Conservation (phyloP, 2,888 invertebrate genomes). For the Aphelenchoides bicaudatus region DNA sequence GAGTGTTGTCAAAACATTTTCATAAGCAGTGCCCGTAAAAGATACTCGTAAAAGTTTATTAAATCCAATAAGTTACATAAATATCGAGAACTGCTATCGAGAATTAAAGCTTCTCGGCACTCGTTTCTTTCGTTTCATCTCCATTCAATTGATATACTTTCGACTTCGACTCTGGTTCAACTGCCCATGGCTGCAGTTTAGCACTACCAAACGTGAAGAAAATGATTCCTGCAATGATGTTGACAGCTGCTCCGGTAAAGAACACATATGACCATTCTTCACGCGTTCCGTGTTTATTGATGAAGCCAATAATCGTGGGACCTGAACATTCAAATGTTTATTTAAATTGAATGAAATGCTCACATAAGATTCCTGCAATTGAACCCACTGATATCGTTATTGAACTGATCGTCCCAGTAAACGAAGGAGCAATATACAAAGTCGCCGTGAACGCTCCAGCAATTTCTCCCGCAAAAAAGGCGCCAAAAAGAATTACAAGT, state of each 20-base stretch:
- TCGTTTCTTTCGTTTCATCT: too few species aligned
- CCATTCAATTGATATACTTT: too few species aligned
- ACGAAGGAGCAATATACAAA: slow-evolving; percentile 44
- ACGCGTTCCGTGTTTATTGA: slow-evolving; percentile 29
- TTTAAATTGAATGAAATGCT: background rate
- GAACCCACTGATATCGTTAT: slow-evolving; percentile 43
- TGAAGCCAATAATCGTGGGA: slow-evolving; percentile 12
- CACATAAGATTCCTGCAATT: slow-evolving; percentile 32
- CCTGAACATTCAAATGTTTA: background rate
- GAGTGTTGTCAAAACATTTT: too few species aligned
- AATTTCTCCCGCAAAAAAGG: slow-evolving; percentile 23
- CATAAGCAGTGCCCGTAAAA: too few species aligned
- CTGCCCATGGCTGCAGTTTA: slow-evolving; percentile 28
- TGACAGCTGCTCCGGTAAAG: slow-evolving; percentile 21
- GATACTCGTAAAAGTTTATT: too few species aligned
- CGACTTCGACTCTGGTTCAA: too few species aligned
- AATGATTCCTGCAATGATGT: slow-evolving; percentile 21
- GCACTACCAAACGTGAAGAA: slow-evolving; percentile 32
- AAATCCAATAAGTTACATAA: too few species aligned
- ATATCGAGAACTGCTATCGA: too few species aligned
- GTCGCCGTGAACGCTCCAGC: slow-evolving; percentile 45
- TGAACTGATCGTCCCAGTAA: slow-evolving; percentile 45
- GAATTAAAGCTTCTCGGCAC: too few species aligned
- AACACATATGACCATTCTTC: slow-evolving; percentile 28
- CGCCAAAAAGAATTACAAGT: slow-evolving; percentile 37